phyloP scores from a whole-genome alignment of 2,888 invertebrate genomes.

The Drosophila paracracens region DNA sequence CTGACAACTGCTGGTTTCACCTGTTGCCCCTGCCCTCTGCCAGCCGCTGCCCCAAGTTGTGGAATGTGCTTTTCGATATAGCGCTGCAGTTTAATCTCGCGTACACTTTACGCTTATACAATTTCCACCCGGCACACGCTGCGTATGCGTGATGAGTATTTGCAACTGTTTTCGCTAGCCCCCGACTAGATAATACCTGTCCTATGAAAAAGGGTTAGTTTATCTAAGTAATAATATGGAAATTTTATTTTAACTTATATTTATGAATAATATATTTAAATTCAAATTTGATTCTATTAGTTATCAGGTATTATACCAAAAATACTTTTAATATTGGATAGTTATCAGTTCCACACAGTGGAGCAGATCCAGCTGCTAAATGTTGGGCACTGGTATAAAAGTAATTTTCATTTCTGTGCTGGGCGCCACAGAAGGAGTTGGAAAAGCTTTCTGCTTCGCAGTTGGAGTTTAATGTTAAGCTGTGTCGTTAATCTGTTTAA shows the following conservation, averaged over 20 bases:
- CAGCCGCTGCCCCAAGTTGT: background rate
- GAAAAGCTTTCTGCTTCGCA: background rate
- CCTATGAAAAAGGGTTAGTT: background rate
- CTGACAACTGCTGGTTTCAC: conserved; percentile 51
- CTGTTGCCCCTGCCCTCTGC: conserved; percentile 13
- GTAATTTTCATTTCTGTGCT: conserved; percentile 35
- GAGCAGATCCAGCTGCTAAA: background rate
- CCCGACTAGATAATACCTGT: conserved; percentile 11
- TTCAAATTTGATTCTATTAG: background rate
- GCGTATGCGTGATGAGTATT: conserved; percentile 69
- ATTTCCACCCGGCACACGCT: conserved; percentile 41
- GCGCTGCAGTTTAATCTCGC: conserved; percentile 35
- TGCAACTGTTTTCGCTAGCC: background rate
- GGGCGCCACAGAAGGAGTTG: conserved; percentile 13
- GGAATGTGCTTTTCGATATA: background rate
- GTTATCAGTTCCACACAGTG: background rate
- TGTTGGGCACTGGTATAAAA: conserved; percentile 7
- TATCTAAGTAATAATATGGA: background rate
- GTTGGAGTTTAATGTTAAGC: conserved; percentile 50
- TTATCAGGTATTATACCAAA: accelerated
- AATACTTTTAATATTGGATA: background rate
- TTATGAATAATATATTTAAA: background rate
- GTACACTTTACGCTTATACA: conserved; percentile 31
- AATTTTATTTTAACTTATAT: background rate
- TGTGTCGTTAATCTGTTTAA: conserved; percentile 62